phyloP scores from a whole-genome alignment of 2,888 invertebrate species.

The Caenorhabditis drosophilae region DNA sequence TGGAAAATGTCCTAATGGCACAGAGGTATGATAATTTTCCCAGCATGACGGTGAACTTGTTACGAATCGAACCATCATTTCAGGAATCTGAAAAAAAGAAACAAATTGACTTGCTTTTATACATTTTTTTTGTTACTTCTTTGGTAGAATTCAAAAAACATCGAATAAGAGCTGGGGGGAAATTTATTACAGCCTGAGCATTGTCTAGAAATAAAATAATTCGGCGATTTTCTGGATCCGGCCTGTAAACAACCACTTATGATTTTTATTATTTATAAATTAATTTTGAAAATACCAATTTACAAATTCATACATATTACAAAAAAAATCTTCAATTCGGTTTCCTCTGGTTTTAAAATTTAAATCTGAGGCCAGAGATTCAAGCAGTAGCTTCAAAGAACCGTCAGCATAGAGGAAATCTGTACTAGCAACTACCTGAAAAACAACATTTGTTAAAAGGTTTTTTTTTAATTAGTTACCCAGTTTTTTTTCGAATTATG shows the following conservation, averaged over 20 bases:
- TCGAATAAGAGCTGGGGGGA: conserved; percentile 15
- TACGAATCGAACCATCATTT: conserved; percentile 28
- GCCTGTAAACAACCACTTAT: no score
- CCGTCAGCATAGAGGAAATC: conserved; percentile 38
- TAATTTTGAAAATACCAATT: no score
- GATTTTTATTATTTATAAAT: no score
- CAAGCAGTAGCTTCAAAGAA: conserved; percentile 17
- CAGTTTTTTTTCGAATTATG: conserved; percentile 10
- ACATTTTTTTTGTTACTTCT: conserved; percentile 3
- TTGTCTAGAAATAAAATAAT: conserved; percentile 30
- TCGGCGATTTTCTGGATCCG: conserved; percentile 13
- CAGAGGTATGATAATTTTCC: conserved; percentile 17
- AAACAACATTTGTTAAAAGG: no score
- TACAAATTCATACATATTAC: conserved; percentile 11
- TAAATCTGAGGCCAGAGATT: conserved; percentile 15
- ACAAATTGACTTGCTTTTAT: background rate
- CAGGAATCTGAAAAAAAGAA: conserved; percentile 15
- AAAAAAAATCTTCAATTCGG: conserved; percentile 18
- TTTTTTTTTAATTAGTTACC: no score
- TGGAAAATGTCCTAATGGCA: conserved; percentile 10
- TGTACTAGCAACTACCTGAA: conserved; percentile 4
- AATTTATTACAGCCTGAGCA: conserved; percentile 26
- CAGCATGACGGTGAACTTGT: conserved; percentile 25
- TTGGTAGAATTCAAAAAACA: conserved; percentile 29
- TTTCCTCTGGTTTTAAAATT: conserved; percentile 23